These are phyloP conservation scores for Lycia hirtaria DNA, from an alignment of 2,888 invertebrate genomes.

Conservation along the genomic window DNA sequence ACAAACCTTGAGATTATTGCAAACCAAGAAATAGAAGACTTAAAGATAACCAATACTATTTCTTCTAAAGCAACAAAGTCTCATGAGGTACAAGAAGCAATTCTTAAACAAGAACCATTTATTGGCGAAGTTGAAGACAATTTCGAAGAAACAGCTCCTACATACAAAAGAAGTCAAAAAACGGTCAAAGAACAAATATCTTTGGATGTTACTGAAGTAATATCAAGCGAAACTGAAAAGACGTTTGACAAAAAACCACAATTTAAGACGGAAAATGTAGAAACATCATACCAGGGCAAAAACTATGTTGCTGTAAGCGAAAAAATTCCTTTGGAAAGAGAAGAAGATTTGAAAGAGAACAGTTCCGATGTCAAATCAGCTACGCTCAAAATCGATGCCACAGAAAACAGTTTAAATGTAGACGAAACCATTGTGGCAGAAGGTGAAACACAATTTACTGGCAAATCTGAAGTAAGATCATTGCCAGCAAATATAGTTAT, in stretches of 20 bases:
- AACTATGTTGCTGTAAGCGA: conserved; percentile 69
- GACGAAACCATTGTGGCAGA: conserved; percentile 62
- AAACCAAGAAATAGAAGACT: conserved; percentile 70
- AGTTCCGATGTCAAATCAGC: conserved; percentile 47
- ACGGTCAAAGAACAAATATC: conserved; percentile 61
- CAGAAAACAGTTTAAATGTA: conserved; percentile 52
- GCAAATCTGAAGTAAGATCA: conserved; percentile 51
- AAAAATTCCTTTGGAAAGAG: conserved; percentile 72
- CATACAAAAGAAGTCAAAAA: conserved; percentile 44
- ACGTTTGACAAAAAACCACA: conserved; percentile 41
- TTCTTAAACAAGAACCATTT: conserved; percentile 59
- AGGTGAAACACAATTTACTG: conserved; percentile 50
- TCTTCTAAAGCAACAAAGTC: conserved; percentile 52
- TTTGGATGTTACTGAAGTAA: conserved; percentile 62
- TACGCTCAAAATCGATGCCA: conserved; percentile 49
- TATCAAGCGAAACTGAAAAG: conserved; percentile 59
- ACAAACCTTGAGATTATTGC: conserved; percentile 72
- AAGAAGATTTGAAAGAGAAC: conserved; percentile 48
- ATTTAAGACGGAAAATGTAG: conserved; percentile 53
- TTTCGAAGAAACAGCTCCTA: conserved; percentile 42
- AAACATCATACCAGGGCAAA: conserved; percentile 65
- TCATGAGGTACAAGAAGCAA: conserved; percentile 61
- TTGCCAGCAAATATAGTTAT: conserved; percentile 67
- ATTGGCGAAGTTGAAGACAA: conserved; percentile 56
- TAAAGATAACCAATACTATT: conserved; percentile 49